Conservation (phyloP, 2,113 vertebrate species). For the Litocranius walleri region DNA sequence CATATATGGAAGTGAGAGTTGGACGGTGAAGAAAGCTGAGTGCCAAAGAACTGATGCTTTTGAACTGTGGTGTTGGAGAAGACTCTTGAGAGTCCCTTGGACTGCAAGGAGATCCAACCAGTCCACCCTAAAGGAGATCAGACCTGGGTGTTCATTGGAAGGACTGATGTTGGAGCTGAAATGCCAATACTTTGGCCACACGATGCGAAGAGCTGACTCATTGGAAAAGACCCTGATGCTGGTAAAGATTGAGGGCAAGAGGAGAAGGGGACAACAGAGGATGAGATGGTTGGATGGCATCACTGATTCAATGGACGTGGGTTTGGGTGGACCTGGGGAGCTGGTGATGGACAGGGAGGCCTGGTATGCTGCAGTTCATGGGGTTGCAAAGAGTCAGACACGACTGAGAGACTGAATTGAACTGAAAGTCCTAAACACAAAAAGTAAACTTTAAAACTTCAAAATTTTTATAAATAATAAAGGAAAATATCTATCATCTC, state of each 20-base stretch:
- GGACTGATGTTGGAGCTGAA: not conserved
- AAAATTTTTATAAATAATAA: not conserved
- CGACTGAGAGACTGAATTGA: not conserved
- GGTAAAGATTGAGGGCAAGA: not conserved
- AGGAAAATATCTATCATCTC: not conserved
- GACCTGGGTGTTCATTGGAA: not conserved
- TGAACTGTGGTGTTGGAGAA: not conserved
- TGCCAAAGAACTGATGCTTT: rapidly evolving
- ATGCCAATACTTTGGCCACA: not conserved
- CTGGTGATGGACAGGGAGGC: not conserved
- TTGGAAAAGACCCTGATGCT: not conserved
- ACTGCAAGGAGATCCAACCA: not conserved
- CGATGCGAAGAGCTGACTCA: rapidly evolving
- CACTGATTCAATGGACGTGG: not conserved
- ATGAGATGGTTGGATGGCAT: not conserved
- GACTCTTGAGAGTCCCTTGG: not conserved
- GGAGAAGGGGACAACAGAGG: not conserved
- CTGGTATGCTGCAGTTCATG: not conserved
- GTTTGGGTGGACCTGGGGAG: not conserved
- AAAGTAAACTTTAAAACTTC: not conserved
- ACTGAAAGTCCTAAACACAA: not conserved
- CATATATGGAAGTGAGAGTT: not conserved
- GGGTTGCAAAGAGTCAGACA: rapidly evolving
- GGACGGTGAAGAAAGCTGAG: not conserved
- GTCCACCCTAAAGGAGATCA: not conserved